These are phyloP conservation scores for Aptenodytes patagonicus DNA, from an alignment of 2,113 vertebrate species.

Conservation along the genomic window DNA sequence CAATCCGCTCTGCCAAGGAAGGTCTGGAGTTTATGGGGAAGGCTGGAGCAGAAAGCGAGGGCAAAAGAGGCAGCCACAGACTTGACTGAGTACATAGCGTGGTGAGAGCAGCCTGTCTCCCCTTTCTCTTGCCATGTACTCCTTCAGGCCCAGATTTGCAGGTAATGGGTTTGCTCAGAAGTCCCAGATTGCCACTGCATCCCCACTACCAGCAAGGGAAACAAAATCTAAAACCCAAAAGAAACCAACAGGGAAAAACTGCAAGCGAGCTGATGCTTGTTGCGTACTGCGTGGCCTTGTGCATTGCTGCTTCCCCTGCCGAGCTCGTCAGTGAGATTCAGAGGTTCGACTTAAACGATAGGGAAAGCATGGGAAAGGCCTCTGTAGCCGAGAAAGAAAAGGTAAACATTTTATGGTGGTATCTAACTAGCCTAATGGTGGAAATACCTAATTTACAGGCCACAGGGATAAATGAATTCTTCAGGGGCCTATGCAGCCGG, in stretches of 20 bases:
- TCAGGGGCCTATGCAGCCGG: neutral
- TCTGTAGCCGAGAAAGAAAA: neutral
- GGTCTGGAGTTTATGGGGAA: neutral
- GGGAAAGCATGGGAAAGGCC: neutral
- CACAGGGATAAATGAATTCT: neutral
- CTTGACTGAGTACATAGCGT: rapidly evolving
- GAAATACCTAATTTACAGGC: neutral
- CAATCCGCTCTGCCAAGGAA: neutral
- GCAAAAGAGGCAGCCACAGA: neutral
- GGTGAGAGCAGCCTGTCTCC: neutral
- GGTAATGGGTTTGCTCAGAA: neutral
- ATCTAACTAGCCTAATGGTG: neutral
- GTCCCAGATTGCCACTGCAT: neutral
- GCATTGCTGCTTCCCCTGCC: neutral
- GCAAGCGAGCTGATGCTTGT: neutral
- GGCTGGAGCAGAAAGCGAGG: neutral
- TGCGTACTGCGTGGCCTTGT: neutral
- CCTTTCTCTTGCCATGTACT: neutral
- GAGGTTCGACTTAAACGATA: neutral
- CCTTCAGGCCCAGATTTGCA: neutral
- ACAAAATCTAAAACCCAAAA: neutral
- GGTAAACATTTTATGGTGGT: neutral
- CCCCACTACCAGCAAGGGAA: neutral
- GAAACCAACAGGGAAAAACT: neutral
- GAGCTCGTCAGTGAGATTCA: neutral